These are phyloP conservation scores for Chymomyza procnemis DNA, from an alignment of 2,888 invertebrate species.

Conservation along the genomic window DNA sequence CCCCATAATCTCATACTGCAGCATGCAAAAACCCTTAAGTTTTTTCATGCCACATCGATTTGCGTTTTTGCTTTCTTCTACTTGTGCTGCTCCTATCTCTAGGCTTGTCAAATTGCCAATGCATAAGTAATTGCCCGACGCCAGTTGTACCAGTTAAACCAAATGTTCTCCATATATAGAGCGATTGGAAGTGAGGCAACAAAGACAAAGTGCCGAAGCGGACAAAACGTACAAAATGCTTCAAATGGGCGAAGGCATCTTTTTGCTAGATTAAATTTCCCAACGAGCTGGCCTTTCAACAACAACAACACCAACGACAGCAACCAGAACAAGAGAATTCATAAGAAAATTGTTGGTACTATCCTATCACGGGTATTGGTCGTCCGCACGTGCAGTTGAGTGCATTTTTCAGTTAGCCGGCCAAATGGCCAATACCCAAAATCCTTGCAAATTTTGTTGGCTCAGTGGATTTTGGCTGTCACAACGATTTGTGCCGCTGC, in stretches of 20 bases:
- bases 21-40: no score
- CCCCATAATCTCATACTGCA: no score
- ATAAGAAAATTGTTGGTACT: conserved; percentile 1
- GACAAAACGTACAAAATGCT: neutral
- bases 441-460: neutral
- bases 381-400: conserved; percentile 19
- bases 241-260: neutral
- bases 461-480: neutral
- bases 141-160: neutral
- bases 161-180: neutral
- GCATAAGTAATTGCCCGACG: conserved; percentile 11
- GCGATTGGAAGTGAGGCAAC: neutral
- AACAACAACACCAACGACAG: neutral
- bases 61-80: neutral
- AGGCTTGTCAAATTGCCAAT: conserved; percentile 17
- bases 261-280: conserved; percentile 12
- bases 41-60: no score
- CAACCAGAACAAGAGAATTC: neutral
- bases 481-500: neutral
- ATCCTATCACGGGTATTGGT: neutral
- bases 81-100: neutral
- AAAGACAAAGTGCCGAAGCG: neutral
- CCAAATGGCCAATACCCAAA: neutral
- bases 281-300: neutral
- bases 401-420: conserved; percentile 12